Conservation (phyloP, 2,113 vertebrate genomes). For the Cryptotis parvus region DNA sequence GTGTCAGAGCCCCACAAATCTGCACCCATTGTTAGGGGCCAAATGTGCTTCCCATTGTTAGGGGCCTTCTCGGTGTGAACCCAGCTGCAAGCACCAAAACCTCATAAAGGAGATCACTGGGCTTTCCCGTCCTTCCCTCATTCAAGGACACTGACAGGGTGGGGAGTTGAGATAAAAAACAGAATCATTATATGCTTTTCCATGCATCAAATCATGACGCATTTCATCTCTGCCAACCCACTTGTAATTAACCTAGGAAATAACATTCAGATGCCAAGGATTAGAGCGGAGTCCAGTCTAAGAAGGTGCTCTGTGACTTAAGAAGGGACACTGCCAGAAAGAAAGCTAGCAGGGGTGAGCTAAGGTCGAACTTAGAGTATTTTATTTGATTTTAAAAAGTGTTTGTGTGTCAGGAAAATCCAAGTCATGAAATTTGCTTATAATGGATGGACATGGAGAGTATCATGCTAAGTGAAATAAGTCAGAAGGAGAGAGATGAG, state of each 20-base stretch:
- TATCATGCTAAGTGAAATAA: too few relatives aligned
- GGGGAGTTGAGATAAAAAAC: neutral
- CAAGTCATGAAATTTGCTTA: too few relatives aligned
- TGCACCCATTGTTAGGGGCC: too few relatives aligned
- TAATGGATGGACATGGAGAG: too few relatives aligned
- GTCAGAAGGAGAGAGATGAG: too few relatives aligned
- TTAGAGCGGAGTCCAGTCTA: neutral
- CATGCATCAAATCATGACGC: neutral
- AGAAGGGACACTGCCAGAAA: neutral
- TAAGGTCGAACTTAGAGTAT: neutral
- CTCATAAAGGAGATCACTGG: neutral
- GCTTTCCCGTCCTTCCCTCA: neutral
- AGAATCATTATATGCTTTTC: constrained; percentile 19
- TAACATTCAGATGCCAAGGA: neutral
- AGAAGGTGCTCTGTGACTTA: neutral
- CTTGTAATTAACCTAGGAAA: neutral
- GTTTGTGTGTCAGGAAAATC: too few relatives aligned
- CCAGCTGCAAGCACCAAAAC: too few relatives aligned
- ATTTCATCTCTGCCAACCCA: neutral
- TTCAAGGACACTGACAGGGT: neutral
- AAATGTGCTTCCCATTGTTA: too few relatives aligned
- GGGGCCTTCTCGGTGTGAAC: too few relatives aligned
- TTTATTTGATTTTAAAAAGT: neutral
- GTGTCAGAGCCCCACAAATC: neutral
- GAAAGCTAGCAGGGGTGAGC: neutral